A percentile compares a stretch with the other conserved stretches of the same genome.
Evolutionary conservation across 2,113 vertebrate genomes (phyloP).

Genomic region (Corythoichthys intestinalis): DNA sequence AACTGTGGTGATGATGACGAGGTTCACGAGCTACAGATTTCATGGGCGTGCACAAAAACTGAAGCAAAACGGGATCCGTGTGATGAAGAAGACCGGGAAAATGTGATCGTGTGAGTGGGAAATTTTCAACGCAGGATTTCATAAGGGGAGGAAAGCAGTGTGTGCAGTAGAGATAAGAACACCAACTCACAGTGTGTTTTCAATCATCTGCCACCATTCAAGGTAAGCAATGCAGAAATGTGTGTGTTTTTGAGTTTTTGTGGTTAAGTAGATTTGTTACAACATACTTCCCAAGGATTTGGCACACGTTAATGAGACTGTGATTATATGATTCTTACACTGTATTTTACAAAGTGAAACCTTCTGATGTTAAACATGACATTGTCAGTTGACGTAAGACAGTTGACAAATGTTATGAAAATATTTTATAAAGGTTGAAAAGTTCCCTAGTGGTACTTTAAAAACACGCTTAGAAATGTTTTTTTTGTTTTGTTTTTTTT

Average conservation of each 20-base stretch:
- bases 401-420: no score
- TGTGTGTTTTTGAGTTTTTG: background rate
- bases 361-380: background rate
- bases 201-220: slow-evolving; percentile 4
- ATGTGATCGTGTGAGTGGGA: slow-evolving; percentile 47
- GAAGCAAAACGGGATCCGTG: slow-evolving; percentile 11
- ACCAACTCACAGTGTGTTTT: slow-evolving; percentile 6
- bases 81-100: slow-evolving; percentile 45
- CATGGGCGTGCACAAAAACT: slow-evolving; percentile 15
- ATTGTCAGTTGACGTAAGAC: no score
- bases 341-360: background rate
- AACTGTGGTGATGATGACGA: slow-evolving; percentile 2
- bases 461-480: no score
- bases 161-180: slow-evolving; percentile 30
- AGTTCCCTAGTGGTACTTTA: no score
- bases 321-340: background rate
- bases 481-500: no score
- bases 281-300: background rate
- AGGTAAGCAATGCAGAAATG: slow-evolving; percentile 47
- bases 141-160: slow-evolving; percentile 23
- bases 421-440: no score
- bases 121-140: slow-evolving; percentile 37
- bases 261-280: background rate
- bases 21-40: slow-evolving; percentile 8
- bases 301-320: background rate